Evolutionary conservation across 2,888 invertebrate genomes (phyloP).

Genomic region (Tupiocoris notatus): DNA sequence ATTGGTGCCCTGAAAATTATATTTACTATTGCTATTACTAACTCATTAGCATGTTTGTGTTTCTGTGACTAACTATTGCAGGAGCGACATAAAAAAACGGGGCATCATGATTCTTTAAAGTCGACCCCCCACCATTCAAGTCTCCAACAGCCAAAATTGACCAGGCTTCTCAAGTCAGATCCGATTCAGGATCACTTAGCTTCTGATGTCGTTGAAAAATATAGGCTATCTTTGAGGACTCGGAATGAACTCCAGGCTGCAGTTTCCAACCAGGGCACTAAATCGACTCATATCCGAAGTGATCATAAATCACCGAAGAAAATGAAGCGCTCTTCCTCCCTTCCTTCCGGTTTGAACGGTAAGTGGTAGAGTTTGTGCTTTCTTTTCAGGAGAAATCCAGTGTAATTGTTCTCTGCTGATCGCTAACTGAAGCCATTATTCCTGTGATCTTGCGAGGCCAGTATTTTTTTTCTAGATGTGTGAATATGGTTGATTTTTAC

Average conservation of each 20-base stretch:
- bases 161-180: too few relatives aligned
- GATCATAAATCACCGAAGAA: constrained; percentile 19
- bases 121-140: too few relatives aligned
- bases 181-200: too few relatives aligned
- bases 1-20: background rate
- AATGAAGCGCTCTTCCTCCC: constrained; percentile 21
- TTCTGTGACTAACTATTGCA: constrained; percentile 22
- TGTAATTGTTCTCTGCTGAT: too few relatives aligned
- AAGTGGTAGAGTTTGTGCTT: background rate
- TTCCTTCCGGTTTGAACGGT: constrained; percentile 25
- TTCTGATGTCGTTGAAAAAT: constrained; percentile 16
- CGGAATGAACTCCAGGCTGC: background rate
- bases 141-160: too few relatives aligned
- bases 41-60: constrained; percentile 6
- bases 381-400: too few relatives aligned
- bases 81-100: constrained; percentile 2
- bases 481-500: too few relatives aligned
- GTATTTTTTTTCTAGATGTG: too few relatives aligned
- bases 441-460: too few relatives aligned
- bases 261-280: background rate
- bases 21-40: background rate
- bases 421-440: too few relatives aligned
- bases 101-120: background rate
- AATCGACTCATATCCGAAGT: background rate
- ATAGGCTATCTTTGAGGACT: background rate